Evolutionary conservation across 37 sponge, comb jelly and placozoan species (phyloP).

Genomic region (Ianthella basta): DNA sequence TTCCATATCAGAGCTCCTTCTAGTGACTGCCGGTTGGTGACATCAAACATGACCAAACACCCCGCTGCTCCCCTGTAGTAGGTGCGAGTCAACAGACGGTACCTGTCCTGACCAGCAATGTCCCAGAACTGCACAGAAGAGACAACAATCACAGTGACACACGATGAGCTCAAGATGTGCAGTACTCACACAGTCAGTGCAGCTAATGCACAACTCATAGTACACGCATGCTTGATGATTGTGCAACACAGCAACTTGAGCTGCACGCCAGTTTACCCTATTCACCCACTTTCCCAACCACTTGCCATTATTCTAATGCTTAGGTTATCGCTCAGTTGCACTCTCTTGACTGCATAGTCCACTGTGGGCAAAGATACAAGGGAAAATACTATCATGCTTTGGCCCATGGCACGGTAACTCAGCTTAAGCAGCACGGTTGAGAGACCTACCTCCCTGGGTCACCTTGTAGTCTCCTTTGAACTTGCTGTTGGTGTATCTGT

Average conservation of each 20-base stretch:
- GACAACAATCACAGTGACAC: no score
- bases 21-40: slow-evolving; percentile 52
- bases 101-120: slow-evolving; percentile 59
- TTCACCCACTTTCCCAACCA: no score
- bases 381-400: neutral
- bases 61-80: slow-evolving; percentile 50
- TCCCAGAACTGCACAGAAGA: slow-evolving; percentile 56
- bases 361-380: slow-evolving; percentile 28
- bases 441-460: slow-evolving; percentile 74
- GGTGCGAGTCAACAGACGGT: neutral
- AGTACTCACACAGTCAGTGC: no score
- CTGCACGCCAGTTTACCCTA: no score
- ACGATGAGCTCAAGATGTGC: no score
- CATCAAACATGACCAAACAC: slow-evolving; percentile 73
- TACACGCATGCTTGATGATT: no score
- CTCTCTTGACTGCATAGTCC: slow-evolving; percentile 64
- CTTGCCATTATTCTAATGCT: no score
- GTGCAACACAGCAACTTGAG: no score
- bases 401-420: no score
- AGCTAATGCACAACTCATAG: no score
- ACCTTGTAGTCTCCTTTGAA: slow-evolving; percentile 61
- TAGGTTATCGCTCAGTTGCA: slow-evolving; percentile 46
- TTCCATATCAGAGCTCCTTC: slow-evolving; percentile 71
- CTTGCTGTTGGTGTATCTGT: slow-evolving; percentile 61
- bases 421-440: no score